Evolutionary conservation across 2,797 vertebrate species (phyloP).

Genomic region (Liasis olivaceus): DNA sequence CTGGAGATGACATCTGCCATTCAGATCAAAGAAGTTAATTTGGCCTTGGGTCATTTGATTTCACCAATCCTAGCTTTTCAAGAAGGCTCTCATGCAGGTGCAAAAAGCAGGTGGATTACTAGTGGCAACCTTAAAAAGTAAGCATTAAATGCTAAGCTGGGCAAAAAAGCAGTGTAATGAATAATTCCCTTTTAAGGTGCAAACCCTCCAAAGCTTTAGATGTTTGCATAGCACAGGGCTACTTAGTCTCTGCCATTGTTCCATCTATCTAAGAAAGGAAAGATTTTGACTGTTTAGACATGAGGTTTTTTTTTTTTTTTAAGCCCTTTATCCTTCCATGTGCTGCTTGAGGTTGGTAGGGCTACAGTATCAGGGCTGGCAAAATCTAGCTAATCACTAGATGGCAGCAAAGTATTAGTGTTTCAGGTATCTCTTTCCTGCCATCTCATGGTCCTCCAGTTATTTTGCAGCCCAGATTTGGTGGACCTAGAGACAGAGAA

Average conservation of each 20-base stretch:
- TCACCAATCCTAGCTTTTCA: slow-evolving; percentile 12
- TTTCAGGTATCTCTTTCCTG: background rate
- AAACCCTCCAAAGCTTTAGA: background rate
- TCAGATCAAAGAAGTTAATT: slow-evolving; percentile 32
- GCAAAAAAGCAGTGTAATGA: background rate
- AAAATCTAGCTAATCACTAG: background rate
- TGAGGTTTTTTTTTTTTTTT: background rate
- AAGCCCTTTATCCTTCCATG: background rate
- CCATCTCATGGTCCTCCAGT: background rate
- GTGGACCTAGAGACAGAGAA: background rate
- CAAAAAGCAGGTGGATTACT: slow-evolving; percentile 11
- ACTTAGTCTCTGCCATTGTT: background rate
- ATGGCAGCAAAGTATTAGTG: background rate
- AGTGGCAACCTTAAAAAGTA: slow-evolving; percentile 15
- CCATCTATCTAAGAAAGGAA: background rate
- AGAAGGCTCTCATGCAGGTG: background rate
- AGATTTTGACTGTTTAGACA: background rate
- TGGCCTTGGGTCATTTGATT: slow-evolving; percentile 15
- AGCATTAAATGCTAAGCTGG: slow-evolving; percentile 1
- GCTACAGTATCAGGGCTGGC: background rate
- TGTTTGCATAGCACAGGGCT: background rate
- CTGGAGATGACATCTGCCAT: slow-evolving; percentile 23
- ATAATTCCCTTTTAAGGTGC: background rate
- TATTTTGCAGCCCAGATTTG: background rate
- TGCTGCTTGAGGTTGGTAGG: background rate